phyloP scores from a whole-genome alignment of 92 coral and sea anemone genomes.

The Galaxea fascicularis region DNA sequence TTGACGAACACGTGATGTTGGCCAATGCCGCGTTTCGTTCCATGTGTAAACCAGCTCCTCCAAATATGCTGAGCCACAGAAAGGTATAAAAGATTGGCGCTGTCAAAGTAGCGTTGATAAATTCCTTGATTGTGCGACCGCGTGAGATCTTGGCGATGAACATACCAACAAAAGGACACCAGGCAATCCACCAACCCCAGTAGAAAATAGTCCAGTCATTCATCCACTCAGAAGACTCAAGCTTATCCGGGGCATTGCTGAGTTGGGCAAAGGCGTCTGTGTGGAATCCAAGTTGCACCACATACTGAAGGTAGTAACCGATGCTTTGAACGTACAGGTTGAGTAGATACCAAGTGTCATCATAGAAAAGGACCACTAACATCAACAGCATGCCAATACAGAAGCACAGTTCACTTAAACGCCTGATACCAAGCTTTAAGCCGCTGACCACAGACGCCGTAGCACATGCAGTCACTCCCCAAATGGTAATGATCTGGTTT shows the following conservation, averaged over 20 bases:
- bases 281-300: constrained; percentile 89
- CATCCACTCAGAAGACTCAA: constrained; percentile 87
- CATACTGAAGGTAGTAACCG: constrained; percentile 92
- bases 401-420: constrained; percentile 90
- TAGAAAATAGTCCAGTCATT: constrained; percentile 92
- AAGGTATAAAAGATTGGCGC: constrained; percentile 78
- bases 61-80: constrained; percentile 86
- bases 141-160: constrained; percentile 92
- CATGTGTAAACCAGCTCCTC: constrained; percentile 86
- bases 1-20: constrained; percentile 75
- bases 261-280: constrained; percentile 95
- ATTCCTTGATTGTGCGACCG: constrained; percentile 87
- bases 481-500: constrained; percentile 87
- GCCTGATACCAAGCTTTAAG: constrained; percentile 92
- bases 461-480: constrained; percentile 89
- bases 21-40: constrained; percentile 83
- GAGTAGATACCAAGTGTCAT: constrained; percentile 91
- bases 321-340: constrained; percentile 85
- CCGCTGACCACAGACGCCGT: constrained; percentile 92
- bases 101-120: constrained; percentile 81
- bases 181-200: constrained; percentile 99
- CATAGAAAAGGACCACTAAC: constrained; percentile 83
- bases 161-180: constrained; percentile 94
- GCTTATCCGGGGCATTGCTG: constrained; percentile 86
- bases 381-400: constrained; percentile 85